Evolutionary conservation across 2,888 invertebrate genomes (phyloP).

Genomic region (Saturnia japonica): DNA sequence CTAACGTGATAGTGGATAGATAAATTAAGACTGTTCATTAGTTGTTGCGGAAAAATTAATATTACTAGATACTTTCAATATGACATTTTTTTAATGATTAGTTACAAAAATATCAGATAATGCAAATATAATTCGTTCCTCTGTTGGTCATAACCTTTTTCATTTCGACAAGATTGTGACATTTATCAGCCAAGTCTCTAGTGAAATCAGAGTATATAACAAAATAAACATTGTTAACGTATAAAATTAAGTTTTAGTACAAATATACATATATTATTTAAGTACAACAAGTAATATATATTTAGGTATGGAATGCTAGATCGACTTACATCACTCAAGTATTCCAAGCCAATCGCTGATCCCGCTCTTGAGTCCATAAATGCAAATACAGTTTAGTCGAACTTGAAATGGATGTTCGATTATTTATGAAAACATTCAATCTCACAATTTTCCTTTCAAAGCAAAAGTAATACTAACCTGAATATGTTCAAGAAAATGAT

Average conservation of each 20-base stretch:
- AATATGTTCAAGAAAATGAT: neutral
- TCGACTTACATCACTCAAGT: neutral
- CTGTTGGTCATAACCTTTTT: no score
- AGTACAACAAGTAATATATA: neutral
- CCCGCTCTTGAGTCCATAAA: neutral
- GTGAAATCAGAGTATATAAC: neutral
- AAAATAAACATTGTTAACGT: neutral
- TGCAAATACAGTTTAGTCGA: slow-evolving; percentile 5
- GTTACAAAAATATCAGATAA: no score
- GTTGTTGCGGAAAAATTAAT: no score
- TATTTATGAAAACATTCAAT: slow-evolving; percentile 14
- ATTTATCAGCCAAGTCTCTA: neutral
- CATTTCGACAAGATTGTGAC: neutral
- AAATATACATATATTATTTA: neutral
- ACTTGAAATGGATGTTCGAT: slow-evolving; percentile 9
- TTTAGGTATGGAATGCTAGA: neutral
- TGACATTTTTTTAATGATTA: no score
- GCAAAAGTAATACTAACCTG: neutral
- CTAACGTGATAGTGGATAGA: no score
- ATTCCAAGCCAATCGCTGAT: neutral
- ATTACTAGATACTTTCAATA: no score
- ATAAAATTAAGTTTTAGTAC: no score
- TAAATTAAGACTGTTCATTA: no score
- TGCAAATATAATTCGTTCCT: no score
- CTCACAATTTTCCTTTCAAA: neutral